Conservation (phyloP, 2,888 invertebrate genomes). For the Cotesia congregata region DNA sequence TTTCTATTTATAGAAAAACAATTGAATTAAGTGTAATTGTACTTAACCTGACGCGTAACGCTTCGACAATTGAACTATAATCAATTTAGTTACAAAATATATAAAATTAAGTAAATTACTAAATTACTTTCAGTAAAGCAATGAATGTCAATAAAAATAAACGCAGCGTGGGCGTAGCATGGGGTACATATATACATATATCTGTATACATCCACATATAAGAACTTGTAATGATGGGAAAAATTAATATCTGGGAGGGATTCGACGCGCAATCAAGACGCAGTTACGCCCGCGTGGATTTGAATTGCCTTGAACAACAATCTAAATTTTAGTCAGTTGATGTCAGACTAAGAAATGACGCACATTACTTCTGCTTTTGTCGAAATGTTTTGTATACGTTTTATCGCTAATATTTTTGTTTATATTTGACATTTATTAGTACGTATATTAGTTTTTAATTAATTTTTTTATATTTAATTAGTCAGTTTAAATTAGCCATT, state of each 20-base stretch:
- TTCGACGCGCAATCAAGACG: constrained; percentile 29
- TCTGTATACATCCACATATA: background rate
- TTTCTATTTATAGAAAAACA: too few relatives aligned
- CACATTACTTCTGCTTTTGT: background rate
- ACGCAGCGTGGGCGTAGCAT: background rate
- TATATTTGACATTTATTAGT: background rate
- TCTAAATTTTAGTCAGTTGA: background rate
- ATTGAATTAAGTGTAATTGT: too few relatives aligned
- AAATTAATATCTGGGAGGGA: background rate
- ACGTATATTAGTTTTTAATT: background rate
- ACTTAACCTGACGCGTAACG: too few relatives aligned
- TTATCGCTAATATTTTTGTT: background rate
- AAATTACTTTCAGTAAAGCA: too few relatives aligned
- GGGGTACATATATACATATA: background rate
- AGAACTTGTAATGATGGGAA: background rate
- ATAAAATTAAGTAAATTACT: too few relatives aligned
- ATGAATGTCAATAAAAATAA: too few relatives aligned
- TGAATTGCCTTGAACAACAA: constrained; percentile 18
- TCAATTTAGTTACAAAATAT: too few relatives aligned
- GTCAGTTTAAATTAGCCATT: background rate
- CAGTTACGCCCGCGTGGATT: constrained; percentile 20
- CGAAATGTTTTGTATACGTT: background rate
- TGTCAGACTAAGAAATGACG: background rate
- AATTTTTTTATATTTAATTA: background rate
- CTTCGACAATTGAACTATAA: too few relatives aligned